Percentiles rank a stretch among this genome's conserved stretches.
Conservation (phyloP, 2,113 vertebrate species). For the Tricholaema leucomelas region DNA sequence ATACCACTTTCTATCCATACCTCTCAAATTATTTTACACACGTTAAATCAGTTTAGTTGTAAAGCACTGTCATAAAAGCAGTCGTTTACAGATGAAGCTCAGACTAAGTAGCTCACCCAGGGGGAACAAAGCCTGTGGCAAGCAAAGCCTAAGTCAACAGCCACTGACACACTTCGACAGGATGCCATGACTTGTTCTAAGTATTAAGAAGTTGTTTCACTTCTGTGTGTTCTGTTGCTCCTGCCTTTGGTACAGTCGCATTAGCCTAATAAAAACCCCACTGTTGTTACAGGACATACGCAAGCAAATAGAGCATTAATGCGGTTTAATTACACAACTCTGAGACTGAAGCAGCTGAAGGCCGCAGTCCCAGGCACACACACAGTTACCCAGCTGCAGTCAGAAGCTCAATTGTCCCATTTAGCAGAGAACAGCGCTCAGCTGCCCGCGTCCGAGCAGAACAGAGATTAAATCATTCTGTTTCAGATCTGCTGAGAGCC, state of each 20-base stretch:
- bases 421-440: neutral
- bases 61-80: neutral
- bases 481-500: neutral
- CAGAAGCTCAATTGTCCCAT: neutral
- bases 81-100: neutral
- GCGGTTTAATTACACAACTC: neutral
- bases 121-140: neutral
- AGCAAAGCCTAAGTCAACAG: neutral
- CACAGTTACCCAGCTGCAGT: neutral
- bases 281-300: rapidly evolving
- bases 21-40: neutral
- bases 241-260: neutral
- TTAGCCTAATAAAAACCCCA: rapidly evolving
- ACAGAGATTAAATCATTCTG: neutral
- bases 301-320: neutral
- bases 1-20: neutral
- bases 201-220: neutral
- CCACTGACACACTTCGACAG: neutral
- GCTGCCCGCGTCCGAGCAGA: neutral
- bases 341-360: neutral
- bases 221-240: rapidly evolving
- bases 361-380: neutral
- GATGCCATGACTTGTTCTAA: neutral
- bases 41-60: neutral
- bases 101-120: neutral